Percentiles rank a stretch among this genome's conserved stretches.
These are phyloP conservation scores for Amphimallon solstitiale DNA, from an alignment of 2,888 invertebrate genomes.

Conservation along the genomic window DNA sequence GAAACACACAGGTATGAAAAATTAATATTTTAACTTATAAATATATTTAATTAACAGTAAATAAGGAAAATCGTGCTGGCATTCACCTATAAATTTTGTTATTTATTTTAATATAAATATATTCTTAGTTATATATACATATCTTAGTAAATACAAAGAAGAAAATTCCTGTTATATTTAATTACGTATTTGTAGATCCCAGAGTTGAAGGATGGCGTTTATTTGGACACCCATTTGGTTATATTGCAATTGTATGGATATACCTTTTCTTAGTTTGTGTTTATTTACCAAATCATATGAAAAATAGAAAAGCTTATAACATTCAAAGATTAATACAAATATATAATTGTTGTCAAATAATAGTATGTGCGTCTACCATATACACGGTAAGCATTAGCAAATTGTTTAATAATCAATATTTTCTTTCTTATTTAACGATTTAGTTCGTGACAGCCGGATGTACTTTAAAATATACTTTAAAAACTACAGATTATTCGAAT, in stretches of 20 bases:
- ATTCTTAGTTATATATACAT: too few relatives aligned
- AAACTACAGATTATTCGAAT: slow-evolving; percentile 71
- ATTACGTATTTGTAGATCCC: slow-evolving; percentile 54
- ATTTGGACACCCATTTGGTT: slow-evolving; percentile 20
- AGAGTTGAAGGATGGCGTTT: slow-evolving; percentile 8
- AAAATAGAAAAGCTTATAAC: slow-evolving; percentile 71
- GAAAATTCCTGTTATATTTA: neutral
- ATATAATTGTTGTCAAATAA: slow-evolving; percentile 86
- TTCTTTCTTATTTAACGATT: slow-evolving; percentile 38
- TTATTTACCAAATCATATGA: slow-evolving; percentile 74
- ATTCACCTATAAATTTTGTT: too few relatives aligned
- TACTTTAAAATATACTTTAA: slow-evolving; percentile 70
- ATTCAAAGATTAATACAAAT: slow-evolving; percentile 73
- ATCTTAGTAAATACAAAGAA: too few relatives aligned
- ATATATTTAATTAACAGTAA: too few relatives aligned
- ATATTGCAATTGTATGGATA: slow-evolving; percentile 51
- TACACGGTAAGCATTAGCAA: slow-evolving; percentile 68
- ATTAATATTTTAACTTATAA: neutral
- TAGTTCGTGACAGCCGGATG: slow-evolving; percentile 74
- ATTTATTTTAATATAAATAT: too few relatives aligned
- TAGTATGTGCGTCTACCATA: slow-evolving; percentile 73
- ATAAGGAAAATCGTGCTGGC: too few relatives aligned
- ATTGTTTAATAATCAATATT: neutral
- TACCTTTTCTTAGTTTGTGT: slow-evolving; percentile 66
- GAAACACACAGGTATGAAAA: slow-evolving; percentile 6